phyloP scores from a whole-genome alignment of 2,797 vertebrate genomes.

The Mus minutoides region DNA sequence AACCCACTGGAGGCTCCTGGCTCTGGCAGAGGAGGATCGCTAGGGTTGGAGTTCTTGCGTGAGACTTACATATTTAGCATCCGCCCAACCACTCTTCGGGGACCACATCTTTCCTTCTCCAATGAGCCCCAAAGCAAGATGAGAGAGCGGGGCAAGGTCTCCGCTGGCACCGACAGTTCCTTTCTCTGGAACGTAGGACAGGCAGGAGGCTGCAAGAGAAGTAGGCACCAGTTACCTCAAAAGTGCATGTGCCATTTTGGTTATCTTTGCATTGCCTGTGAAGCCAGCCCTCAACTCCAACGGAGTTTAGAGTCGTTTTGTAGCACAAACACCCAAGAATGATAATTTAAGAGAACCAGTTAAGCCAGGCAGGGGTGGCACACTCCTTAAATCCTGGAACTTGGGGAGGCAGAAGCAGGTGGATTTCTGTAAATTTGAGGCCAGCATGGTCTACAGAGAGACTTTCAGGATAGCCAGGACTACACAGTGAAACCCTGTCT shows the following conservation, averaged over 20 bases:
- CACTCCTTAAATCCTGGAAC: neutral
- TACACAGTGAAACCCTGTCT: neutral
- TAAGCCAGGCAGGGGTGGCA: neutral
- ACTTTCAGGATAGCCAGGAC: neutral
- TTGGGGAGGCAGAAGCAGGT: neutral
- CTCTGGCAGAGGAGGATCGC: neutral
- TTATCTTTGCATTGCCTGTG: neutral
- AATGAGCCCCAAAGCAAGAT: slow-evolving; percentile 97
- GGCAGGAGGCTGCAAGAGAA: slow-evolving; percentile 92
- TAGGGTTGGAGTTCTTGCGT: neutral
- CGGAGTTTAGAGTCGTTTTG: neutral
- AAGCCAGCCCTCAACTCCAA: neutral
- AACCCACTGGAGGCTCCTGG: accelerated
- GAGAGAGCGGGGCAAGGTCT: slow-evolving; percentile 97
- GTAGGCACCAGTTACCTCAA: neutral
- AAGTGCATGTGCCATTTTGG: neutral
- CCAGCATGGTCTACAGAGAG: neutral
- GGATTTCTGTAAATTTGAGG: neutral
- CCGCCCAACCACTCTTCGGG: slow-evolving; percentile 98
- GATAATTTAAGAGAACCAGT: neutral
- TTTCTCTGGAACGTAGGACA: slow-evolving; percentile 98
- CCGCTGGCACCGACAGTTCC: slow-evolving; percentile 98
- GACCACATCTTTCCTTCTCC: slow-evolving; percentile 99
- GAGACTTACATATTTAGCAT: slow-evolving; percentile 97
- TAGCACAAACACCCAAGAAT: neutral